phyloP scores from a whole-genome alignment of 2,888 invertebrate species.

The Lasioglossum figueresi region DNA sequence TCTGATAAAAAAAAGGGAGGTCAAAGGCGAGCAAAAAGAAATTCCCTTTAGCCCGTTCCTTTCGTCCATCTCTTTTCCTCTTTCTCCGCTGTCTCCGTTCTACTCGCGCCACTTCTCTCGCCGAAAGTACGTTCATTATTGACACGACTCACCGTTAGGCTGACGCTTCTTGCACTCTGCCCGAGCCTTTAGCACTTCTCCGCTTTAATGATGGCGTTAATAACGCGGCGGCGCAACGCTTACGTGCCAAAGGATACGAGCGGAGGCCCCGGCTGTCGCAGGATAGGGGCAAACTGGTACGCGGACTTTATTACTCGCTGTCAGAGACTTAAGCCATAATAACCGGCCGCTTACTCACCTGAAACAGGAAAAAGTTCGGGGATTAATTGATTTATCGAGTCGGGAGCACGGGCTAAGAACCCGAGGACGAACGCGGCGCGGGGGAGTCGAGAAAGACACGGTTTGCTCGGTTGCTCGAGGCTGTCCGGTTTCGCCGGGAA shows the following conservation, averaged over 20 bases:
- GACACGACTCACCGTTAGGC: slow-evolving; percentile 51
- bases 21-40: slow-evolving; percentile 16
- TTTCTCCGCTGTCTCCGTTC: not conserved
- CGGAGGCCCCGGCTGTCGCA: slow-evolving; percentile 10
- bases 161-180: slow-evolving; percentile 19
- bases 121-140: slow-evolving; percentile 56
- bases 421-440: not conserved
- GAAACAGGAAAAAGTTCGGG: slow-evolving; percentile 68
- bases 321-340: slow-evolving; percentile 53
- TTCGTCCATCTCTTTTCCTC: not conserved
- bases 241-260: slow-evolving; percentile 55
- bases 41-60: slow-evolving; percentile 19
- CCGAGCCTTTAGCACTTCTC: slow-evolving; percentile 63
- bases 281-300: slow-evolving; percentile 43
- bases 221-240: slow-evolving; percentile 64
- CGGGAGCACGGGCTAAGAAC: no score
- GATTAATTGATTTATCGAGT: slow-evolving; percentile 67
- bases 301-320: slow-evolving; percentile 74
- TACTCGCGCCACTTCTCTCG: not conserved
- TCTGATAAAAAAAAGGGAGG: slow-evolving; percentile 1
- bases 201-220: slow-evolving; percentile 74
- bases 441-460: not conserved
- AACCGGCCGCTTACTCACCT: slow-evolving; percentile 74
- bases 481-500: slow-evolving; percentile 30
- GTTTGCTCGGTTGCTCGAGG: slow-evolving; percentile 1